Evolutionary conservation across 1,140 invertebrate genomes (phyloP), one percentile per base, ranked within the genome.

Genomic region (Nymphalis io): DNA sequence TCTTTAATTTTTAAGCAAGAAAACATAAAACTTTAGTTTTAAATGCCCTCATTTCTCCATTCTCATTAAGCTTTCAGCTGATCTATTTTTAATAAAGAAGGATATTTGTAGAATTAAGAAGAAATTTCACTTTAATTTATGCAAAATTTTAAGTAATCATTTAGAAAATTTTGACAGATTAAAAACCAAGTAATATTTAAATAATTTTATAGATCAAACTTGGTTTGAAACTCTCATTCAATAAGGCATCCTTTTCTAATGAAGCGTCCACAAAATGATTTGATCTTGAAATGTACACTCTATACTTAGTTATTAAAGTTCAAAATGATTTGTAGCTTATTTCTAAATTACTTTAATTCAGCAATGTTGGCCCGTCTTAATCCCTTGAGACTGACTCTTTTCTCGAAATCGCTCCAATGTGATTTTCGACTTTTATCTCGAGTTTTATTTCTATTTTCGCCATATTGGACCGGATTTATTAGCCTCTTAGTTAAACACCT

Each of bases 361-460:
- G 65, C 73, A 55, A 55, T 67, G 60, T 68, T 68, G 67, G 33
- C 39, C 60, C 71, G 53, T 69, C 72, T 75, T 75, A 73, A 75
- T 75, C 70, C 73, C 63, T 53, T 67, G 70, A 65, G 74, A 57
- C 58, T 67, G 62, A 60, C 73, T 70, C 61, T 68, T 72, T 72
- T 62, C 67, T 69, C 67, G 58, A 63, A 72, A 72, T 71, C 61
- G 63, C 63, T 72, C 53, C 63, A 65, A 70, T 75, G 74, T 75
- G 74, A 75, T 73, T 70, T 71, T 75, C 67, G 55, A 75, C 70
- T 75, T 75, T 75, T 72, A 75, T 75, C 66, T 46, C 53, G n/a
- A 60, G 59, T 68, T 72, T 75, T 72, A 72, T 72, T 75, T 75
- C 67, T 72, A 69, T 70, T 69, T 61, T 11, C 40, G 68, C 67